Evolutionary conservation across 2,888 invertebrate species (phyloP).

Genomic region (Tenthredo amoena): DNA sequence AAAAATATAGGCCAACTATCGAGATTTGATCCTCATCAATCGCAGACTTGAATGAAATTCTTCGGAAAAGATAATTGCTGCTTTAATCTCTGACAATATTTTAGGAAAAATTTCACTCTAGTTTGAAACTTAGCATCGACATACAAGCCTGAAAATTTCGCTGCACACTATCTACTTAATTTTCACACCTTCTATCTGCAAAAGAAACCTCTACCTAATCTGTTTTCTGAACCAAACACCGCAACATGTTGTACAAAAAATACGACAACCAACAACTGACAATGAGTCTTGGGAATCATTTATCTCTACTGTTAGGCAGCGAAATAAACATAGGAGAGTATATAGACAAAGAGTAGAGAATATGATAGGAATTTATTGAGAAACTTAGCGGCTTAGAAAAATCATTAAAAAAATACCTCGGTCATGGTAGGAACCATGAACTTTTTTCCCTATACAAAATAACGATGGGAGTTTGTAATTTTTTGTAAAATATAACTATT

Average conservation of each 20-base stretch:
- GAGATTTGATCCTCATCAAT: background rate
- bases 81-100: background rate
- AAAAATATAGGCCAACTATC: background rate
- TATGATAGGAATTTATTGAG: background rate
- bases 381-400: background rate
- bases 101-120: background rate
- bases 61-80: background rate
- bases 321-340: background rate
- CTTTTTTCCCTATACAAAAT: conserved; percentile 8
- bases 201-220: background rate
- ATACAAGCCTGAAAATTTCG: background rate
- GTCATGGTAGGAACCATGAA: background rate
- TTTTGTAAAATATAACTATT: conserved; percentile 1
- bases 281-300: background rate
- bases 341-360: background rate
- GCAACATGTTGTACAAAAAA: conserved; percentile 17
- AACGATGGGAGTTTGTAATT: conserved; percentile 17
- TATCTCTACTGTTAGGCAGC: background rate
- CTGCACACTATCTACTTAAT: background rate
- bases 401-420: background rate
- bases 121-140: background rate
- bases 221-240: background rate
- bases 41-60: background rate
- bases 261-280: background rate
- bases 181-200: background rate